Evolutionary conservation across 2,888 invertebrate genomes (phyloP), one percentile per base, ranked within the genome.

Genomic region (Monoplex corrugatus): DNA sequence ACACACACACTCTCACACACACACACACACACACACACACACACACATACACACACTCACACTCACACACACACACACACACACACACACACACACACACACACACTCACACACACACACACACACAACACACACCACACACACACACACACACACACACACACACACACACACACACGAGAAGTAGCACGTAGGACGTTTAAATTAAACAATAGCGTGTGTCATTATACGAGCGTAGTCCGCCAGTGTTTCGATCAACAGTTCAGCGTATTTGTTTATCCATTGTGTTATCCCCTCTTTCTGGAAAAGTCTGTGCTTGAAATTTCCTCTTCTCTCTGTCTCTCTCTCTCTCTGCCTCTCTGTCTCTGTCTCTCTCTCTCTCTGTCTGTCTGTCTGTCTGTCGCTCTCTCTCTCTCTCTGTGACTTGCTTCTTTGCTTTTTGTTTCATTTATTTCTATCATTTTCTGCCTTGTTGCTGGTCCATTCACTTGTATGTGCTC

Each of bases 381-480:
- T 75, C 75, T 75, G 35, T 75, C 75, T 75, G 35, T 80, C 78
- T 80, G 19, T 80, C 40, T 80, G 19, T 80, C 78, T 80, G 19
- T 80, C 78, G 38, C 13, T 80, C 78, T 80, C 13, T 80, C 78
- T 80, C 40, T 80, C 78, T 80, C 78, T 80, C 75, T 40, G 13
- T 40, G 38, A 19, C 38, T 19, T 40, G 16, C 38, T 78, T 40
- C 40, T 19, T 78, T 40, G 38, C 75, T 78, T 40, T 78, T 43
- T 40, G 23, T 78, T 28, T 23, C 40, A 19, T 78, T 28, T 23
- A 16, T 78, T 43, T 43, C 78, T 78, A 19, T 78, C 40, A 40
- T 43, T 43, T 13, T 75, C 75, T 75, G 35, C 16, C 75, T 35
- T 35, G 35, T 19, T 75, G 13, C 38, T 38, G 35, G 35, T 35